Evolutionary conservation across 2,113 vertebrate genomes (phyloP).

Genomic region (Pongo pygmaeus): DNA sequence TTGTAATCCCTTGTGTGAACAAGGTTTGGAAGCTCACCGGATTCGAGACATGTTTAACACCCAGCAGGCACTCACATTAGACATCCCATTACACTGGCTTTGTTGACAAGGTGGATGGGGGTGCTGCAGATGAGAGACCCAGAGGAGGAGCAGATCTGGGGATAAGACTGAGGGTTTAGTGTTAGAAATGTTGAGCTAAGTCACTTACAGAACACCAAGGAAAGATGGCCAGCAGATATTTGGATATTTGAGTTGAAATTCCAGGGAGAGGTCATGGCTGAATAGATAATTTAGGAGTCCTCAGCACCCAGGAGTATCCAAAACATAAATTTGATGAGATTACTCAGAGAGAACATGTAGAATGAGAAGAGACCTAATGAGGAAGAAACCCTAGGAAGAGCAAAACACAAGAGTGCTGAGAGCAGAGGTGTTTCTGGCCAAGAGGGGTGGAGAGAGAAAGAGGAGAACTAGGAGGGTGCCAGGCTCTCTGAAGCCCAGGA

Average conservation of each 20-base stretch:
- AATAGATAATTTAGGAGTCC: neutral
- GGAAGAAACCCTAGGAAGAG: neutral
- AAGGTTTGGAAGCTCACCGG: neutral
- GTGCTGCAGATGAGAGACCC: neutral
- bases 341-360: neutral
- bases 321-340: neutral
- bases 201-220: neutral
- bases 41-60: neutral
- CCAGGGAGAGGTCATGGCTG: neutral
- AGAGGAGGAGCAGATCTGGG: neutral
- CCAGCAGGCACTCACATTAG: neutral
- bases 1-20: neutral
- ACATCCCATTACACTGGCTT: neutral
- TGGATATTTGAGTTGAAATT: neutral
- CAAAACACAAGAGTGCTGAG: rapidly evolving
- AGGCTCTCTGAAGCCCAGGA: neutral
- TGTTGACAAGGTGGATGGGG: neutral
- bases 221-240: neutral
- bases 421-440: neutral
- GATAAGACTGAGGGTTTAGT: neutral
- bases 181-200: neutral
- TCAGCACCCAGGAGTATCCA: neutral
- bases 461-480: neutral
- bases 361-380: neutral
- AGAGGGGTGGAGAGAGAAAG: neutral